Conservation (phyloP, 2,113 vertebrate genomes). For the Ursus arctos region DNA sequence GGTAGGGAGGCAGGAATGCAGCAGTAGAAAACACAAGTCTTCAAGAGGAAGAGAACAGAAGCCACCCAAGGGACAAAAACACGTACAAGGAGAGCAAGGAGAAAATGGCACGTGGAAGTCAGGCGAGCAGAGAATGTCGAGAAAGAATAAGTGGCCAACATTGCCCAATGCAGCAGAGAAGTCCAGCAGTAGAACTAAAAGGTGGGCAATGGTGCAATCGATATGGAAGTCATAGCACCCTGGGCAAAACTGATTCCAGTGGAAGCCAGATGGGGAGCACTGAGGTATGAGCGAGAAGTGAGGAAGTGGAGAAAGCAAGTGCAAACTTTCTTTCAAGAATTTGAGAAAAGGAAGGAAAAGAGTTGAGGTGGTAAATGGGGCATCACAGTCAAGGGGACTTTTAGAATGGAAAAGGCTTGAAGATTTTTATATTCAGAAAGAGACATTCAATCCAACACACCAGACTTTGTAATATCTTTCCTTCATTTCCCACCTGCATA, state of each 20-base stretch:
- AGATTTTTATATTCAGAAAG: neutral
- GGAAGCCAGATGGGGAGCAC: neutral
- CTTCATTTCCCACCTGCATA: neutral
- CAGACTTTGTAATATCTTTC: neutral
- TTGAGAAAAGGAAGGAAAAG: neutral
- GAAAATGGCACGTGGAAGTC: neutral
- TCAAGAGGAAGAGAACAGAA: neutral
- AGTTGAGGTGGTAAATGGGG: neutral
- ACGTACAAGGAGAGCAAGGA: neutral
- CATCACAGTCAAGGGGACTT: neutral
- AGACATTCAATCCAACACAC: neutral
- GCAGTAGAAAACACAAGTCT: neutral
- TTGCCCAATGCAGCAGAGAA: neutral
- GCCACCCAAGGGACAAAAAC: neutral
- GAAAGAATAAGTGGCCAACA: neutral
- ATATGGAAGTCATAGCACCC: accelerated
- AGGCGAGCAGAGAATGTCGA: neutral
- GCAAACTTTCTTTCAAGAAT: neutral
- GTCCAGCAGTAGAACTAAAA: neutral
- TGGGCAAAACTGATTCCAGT: neutral
- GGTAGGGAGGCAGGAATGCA: neutral
- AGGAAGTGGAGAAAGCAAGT: neutral
- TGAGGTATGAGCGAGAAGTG: neutral
- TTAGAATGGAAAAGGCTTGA: neutral
- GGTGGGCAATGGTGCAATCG: too few relatives aligned